Evolutionary conservation across 92 coral and sea anemone species (phyloP).

Genomic region (Porites divaricata): DNA sequence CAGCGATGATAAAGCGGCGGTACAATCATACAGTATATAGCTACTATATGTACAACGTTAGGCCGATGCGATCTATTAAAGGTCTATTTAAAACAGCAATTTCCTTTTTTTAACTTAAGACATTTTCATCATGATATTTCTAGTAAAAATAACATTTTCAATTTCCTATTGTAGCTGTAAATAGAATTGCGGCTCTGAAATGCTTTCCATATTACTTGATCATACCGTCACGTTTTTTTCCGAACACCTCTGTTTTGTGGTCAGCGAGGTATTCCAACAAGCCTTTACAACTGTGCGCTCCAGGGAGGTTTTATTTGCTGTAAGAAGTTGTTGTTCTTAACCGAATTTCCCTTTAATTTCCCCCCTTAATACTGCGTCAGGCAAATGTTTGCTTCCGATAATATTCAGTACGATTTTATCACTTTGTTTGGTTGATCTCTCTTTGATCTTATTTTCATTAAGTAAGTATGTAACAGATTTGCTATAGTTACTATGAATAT

Average conservation of each 20-base stretch:
- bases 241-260: constrained; percentile 35
- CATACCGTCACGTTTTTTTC: constrained; percentile 44
- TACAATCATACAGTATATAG: background rate
- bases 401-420: background rate
- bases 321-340: no score
- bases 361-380: background rate
- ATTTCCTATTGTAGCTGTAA: constrained; percentile 27
- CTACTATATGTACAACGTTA: no score
- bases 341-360: no score
- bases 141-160: constrained; percentile 14
- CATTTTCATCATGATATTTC: constrained; percentile 27
- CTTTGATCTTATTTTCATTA: no score
- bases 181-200: constrained; percentile 20
- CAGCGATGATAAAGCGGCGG: background rate
- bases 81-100: constrained; percentile 6
- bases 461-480: no score
- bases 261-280: constrained; percentile 19
- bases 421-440: no score
- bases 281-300: constrained; percentile 8
- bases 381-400: constrained; percentile 23
- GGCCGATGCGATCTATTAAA: background rate
- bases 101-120: constrained; percentile 8
- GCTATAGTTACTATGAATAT: no score
- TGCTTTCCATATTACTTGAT: background rate
- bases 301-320: background rate